A percentile compares a stretch with the other conserved stretches of the same genome.
These are phyloP conservation scores for Opisthocomus hoazin DNA, from an alignment of 2,113 vertebrate species.

Conservation along the genomic window DNA sequence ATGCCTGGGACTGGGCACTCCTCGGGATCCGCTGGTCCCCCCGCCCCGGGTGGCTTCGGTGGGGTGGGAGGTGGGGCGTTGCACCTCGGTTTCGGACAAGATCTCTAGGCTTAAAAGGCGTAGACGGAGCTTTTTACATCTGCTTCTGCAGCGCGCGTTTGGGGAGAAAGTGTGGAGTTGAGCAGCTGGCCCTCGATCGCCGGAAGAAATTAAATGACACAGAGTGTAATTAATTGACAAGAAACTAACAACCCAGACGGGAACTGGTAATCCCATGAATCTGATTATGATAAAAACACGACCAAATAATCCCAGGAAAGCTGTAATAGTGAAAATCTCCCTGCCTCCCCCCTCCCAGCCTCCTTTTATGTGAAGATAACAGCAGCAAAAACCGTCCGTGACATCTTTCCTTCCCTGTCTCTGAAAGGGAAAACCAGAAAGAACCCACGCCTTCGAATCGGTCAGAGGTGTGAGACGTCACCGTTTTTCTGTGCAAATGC, in stretches of 20 bases:
- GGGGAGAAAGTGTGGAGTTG: slow-evolving; percentile 3
- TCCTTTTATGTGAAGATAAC: slow-evolving; percentile 11
- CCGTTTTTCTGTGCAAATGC: not conserved
- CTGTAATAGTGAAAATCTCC: slow-evolving; percentile 6
- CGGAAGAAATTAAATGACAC: not conserved
- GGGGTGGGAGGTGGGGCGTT: not conserved
- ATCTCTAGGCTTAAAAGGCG: slow-evolving; percentile 37
- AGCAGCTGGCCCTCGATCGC: slow-evolving; percentile 34
- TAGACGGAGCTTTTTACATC: slow-evolving; percentile 29
- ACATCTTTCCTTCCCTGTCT: slow-evolving; percentile 6
- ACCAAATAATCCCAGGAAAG: slow-evolving; percentile 25
- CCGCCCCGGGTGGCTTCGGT: not conserved
- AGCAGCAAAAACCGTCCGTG: not conserved
- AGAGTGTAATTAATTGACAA: slow-evolving; percentile 39
- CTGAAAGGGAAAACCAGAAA: slow-evolving; percentile 21
- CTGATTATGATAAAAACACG: not conserved
- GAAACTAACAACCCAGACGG: slow-evolving; percentile 1
- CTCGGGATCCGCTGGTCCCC: not conserved
- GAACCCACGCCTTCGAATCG: not conserved
- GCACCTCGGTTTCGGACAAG: not conserved
- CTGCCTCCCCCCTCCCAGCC: slow-evolving; percentile 21
- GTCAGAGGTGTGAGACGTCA: not conserved
- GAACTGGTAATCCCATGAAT: slow-evolving; percentile 29
- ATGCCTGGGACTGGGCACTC: not conserved
- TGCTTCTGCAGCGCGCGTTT: not conserved